These are phyloP conservation scores for Holothuria leucospilota DNA, from an alignment of 53 echinoderm and acorn worm species.

Conservation along the genomic window DNA sequence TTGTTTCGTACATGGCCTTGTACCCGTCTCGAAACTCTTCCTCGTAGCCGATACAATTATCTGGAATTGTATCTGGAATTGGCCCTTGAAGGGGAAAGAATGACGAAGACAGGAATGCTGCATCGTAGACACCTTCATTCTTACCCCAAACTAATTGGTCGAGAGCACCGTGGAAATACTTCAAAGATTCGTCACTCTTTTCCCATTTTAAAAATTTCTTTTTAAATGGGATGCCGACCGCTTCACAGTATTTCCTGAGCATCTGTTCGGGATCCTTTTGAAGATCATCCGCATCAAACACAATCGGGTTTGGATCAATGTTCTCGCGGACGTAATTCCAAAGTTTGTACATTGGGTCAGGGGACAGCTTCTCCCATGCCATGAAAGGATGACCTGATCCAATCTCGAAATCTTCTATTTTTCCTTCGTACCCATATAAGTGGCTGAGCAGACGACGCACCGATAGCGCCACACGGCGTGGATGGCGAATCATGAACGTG, in stretches of 20 bases:
- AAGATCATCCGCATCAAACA: slow-evolving; percentile 51
- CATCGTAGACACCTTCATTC: slow-evolving; percentile 16
- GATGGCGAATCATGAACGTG: slow-evolving; percentile 37
- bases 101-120: not conserved
- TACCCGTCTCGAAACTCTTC: slow-evolving; percentile 1
- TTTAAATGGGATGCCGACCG: slow-evolving; percentile 23
- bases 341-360: slow-evolving; percentile 21
- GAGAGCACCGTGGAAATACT: slow-evolving; percentile 25
- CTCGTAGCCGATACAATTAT: not conserved
- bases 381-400: slow-evolving; percentile 26
- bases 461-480: not conserved
- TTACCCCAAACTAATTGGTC: slow-evolving; percentile 38
- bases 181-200: slow-evolving; percentile 8
- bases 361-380: slow-evolving; percentile 36
- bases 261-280: slow-evolving; percentile 27
- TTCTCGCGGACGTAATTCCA: slow-evolving; percentile 31
- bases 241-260: slow-evolving; percentile 24
- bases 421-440: not conserved
- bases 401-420: slow-evolving; percentile 22
- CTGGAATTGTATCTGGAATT: not conserved
- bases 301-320: slow-evolving; percentile 28
- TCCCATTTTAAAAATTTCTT: slow-evolving; percentile 27
- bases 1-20: slow-evolving; percentile 21
- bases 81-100: not conserved
- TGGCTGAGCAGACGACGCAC: not conserved